Evolutionary conservation across 23 tunicate genomes (phyloP), one percentile per base, ranked within the genome.

Genomic region (Halocynthia roretzi): DNA sequence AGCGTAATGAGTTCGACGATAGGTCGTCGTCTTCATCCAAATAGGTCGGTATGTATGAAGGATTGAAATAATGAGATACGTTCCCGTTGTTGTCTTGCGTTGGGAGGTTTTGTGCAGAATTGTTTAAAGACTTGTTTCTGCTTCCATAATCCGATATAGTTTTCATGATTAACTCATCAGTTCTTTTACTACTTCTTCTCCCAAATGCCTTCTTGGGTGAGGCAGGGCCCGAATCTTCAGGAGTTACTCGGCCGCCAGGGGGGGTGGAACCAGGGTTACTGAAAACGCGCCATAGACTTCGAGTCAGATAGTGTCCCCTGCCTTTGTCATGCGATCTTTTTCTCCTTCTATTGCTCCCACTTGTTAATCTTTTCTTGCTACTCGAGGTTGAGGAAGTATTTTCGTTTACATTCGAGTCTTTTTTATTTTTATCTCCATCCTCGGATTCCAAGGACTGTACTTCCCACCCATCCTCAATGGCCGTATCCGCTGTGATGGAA

Each of bases 241-340:
- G 78, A 10, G 78, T 48, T 17, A 74, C 78, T 74, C 56, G 55
- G 18, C 78, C 78, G 15, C 78, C 78, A 15, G 78, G 78, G 0
- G 78, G 78, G 22, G 78, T 74, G 12, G 78, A 53, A 54, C 20
- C 56, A 11, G 55, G 63, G 17, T 62, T 54, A 15, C 17, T 21
- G 56, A 74, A 74, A 56, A 74, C 78, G 15, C 56, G 55, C 78
- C 78, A 74, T 74, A 74, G n/a, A 22, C 56, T 74, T 14, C 78
- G 62, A 15, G 78, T 18, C 12, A 74, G 31, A 19, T 44, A 54
- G 10, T 53, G 78, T 5, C 56, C 56, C 5, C 64, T 5, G 6
- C 56, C 7, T 54, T 48, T 74, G 4, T 48, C 44, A 4, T 31
- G 49, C 9, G 78, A 22, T 54, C 56, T 74, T 18, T 53, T 74